Percentiles rank a stretch among this genome's conserved stretches.
Conservation (phyloP, 2,797 vertebrate species). For the Pangasius larnaudii region DNA sequence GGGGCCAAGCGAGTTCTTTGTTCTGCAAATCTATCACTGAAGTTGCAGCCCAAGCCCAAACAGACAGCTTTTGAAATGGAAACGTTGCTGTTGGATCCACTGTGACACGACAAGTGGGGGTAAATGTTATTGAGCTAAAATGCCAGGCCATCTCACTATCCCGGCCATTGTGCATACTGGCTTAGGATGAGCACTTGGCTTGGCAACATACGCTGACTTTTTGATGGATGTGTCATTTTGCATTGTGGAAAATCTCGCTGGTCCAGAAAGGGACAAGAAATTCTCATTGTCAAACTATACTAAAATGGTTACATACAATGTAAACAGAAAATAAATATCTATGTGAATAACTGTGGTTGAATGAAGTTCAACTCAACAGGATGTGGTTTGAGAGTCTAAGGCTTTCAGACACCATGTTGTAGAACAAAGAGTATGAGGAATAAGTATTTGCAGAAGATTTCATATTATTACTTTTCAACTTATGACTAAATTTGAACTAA, state of each 20-base stretch:
- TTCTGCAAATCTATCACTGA: slow-evolving; percentile 56
- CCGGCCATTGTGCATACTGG: slow-evolving; percentile 13
- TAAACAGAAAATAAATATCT: slow-evolving; percentile 24
- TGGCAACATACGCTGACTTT: slow-evolving; percentile 19
- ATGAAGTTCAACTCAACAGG: slow-evolving; percentile 44
- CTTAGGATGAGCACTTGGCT: slow-evolving; percentile 36
- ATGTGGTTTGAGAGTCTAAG: slow-evolving; percentile 39
- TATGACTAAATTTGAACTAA: neutral
- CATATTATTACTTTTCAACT: neutral
- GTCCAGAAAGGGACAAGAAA: neutral
- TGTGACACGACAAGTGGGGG: slow-evolving; percentile 45
- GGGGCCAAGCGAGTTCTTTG: slow-evolving; percentile 48
- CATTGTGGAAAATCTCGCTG: neutral
- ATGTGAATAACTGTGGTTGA: slow-evolving; percentile 45
- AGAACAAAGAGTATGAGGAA: slow-evolving; percentile 12
- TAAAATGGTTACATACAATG: neutral
- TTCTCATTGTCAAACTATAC: neutral
- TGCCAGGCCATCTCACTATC: slow-evolving; percentile 7
- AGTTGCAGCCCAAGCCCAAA: slow-evolving; percentile 42
- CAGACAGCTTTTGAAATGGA: slow-evolving; percentile 56
- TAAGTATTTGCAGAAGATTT: slow-evolving; percentile 11
- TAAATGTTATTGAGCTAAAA: slow-evolving; percentile 43
- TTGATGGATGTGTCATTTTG: neutral
- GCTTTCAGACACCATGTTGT: slow-evolving; percentile 39
- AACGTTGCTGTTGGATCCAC: slow-evolving; percentile 42